Percentiles rank a stretch among this genome's conserved stretches.
phyloP scores from a whole-genome alignment of 2,888 invertebrate genomes.

The Metallyticus violacea region DNA sequence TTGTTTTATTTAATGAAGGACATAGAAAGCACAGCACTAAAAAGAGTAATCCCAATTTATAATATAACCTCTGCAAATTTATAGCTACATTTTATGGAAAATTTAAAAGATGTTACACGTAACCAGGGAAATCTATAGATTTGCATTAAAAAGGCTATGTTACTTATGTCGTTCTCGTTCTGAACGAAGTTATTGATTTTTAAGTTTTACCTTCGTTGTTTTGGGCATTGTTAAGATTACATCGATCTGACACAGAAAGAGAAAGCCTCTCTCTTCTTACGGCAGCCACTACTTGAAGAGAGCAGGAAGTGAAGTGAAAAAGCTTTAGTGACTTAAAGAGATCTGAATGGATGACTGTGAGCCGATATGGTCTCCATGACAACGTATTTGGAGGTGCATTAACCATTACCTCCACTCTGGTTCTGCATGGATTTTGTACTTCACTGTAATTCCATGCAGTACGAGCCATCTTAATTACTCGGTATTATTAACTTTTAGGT shows the following conservation, averaged over 20 bases:
- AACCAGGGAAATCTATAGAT: neutral
- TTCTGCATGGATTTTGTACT: neutral
- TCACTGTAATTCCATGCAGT: neutral
- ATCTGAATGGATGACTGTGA: neutral
- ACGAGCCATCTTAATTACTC: no score
- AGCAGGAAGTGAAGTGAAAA: neutral
- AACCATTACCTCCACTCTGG: neutral
- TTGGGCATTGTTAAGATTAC: neutral
- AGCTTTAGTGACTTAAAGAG: neutral
- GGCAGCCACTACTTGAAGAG: neutral
- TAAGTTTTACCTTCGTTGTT: neutral
- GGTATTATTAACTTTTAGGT: no score
- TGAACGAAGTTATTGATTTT: neutral
- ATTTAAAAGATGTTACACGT: neutral
- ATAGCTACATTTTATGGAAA: neutral
- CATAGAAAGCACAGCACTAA: no score
- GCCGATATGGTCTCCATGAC: neutral
- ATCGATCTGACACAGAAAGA: neutral
- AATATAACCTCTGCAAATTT: neutral
- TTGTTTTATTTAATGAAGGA: no score
- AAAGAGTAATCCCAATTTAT: no score
- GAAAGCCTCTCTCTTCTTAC: neutral
- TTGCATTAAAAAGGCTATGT: neutral
- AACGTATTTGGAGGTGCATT: neutral
- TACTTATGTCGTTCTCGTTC: neutral